Evolutionary conservation across 2,888 invertebrate species (phyloP).

Genomic region (Latheticus oryzae): DNA sequence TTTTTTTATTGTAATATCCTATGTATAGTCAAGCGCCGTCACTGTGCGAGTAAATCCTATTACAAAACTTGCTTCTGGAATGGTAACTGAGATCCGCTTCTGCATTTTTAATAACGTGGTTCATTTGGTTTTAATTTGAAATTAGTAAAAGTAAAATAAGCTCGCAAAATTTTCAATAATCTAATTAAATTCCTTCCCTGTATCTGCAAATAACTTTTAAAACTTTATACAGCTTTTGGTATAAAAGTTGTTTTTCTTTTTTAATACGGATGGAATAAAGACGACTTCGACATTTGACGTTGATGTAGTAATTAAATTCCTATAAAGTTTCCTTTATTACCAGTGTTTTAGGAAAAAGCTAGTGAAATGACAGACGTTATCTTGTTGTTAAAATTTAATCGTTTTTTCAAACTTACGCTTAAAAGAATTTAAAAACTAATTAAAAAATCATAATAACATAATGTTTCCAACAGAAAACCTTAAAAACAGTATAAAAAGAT

Average conservation of each 20-base stretch:
- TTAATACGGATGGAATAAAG: constrained; percentile 12
- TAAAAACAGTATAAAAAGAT: too few species aligned
- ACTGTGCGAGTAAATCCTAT: constrained; percentile 8
- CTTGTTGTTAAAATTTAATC: constrained; percentile 11
- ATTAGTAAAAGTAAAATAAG: constrained; percentile 13
- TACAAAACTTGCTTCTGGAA: not conserved
- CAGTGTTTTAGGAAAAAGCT: constrained; percentile 20
- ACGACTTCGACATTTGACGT: constrained; percentile 14
- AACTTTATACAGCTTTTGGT: constrained; percentile 14
- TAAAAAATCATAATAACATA: too few species aligned
- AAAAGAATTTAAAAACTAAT: too few species aligned
- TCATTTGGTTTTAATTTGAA: constrained; percentile 6
- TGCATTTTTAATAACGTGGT: constrained; percentile 4
- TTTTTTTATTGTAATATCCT: too few species aligned
- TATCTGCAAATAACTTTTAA: constrained; percentile 8
- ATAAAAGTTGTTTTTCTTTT: constrained; percentile 11
- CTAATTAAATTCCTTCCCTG: constrained; percentile 24
- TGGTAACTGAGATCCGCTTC: constrained; percentile 8
- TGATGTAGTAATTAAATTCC: constrained; percentile 27
- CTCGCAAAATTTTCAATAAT: constrained; percentile 18
- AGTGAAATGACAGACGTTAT: constrained; percentile 6
- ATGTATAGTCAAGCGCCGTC: too few species aligned
- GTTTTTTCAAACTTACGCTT: not conserved
- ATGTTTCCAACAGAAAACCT: too few species aligned
- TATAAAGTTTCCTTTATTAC: constrained; percentile 2